Evolutionary conservation across 2,113 vertebrate species (phyloP), one percentile per base, ranked within the genome.

Genomic region (Halichoerus grypus): DNA sequence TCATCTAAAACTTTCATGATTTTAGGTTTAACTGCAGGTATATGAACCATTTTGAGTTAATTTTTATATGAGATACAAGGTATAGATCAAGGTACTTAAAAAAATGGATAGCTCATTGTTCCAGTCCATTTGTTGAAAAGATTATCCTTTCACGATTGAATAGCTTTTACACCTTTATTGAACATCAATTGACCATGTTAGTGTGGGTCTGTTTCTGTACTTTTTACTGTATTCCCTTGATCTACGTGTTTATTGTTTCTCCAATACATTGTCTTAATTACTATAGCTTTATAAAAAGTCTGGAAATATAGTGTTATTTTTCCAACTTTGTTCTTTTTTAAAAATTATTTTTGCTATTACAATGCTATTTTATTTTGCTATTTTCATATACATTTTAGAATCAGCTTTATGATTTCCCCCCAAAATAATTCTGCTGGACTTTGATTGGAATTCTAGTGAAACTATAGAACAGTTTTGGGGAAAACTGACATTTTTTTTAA

Each of bases 311-410:
- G 15, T 65, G 10, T 84, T 74, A 55, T 53, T 82, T 19, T 21
- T 82, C 8, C 22, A 77, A 36, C 7, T 88, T 42, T 80, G 5
- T 85, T 57, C 11, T 36, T 85, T 71, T 79, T 46, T n/a, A 46
- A 83, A 88, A 79, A 59, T 71, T 71, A 28, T 77, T 88, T 95
- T 92, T 94, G 16, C 9, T 59, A 57, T 24, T 91, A 79, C 39
- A 49, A 33, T 57, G 33, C 7, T 10, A 18, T 83, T 65, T 53
- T 28, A 67, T 51, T 83, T 88, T 88, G 24, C 6, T 42, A 6
- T 69, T 72, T 96, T 82, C 55, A 72, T 57, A 65, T 26, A 51
- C 7, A 69, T 84, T 89, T 94, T 65, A 79, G 22, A 46, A n/a
- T 42, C 12, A 33, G 4, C 57, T 65, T 71, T 84, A 46, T 89